phyloP scores from a whole-genome alignment of 1,140 invertebrate species.

The Hylaeus anthracinus region DNA sequence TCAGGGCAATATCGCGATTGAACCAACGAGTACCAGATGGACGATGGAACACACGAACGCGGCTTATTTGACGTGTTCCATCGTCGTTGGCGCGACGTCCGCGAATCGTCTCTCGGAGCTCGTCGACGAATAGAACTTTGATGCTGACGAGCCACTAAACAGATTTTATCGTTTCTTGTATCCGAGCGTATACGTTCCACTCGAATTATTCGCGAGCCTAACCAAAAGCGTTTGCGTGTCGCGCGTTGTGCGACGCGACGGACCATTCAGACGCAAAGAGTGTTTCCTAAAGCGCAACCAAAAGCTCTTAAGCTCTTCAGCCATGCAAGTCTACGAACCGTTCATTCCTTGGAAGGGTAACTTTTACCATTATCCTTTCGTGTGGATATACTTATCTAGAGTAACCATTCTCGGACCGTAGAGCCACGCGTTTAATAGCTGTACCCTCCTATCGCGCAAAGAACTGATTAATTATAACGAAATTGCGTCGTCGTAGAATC shows the following conservation, averaged over 20 bases:
- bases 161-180: not conserved
- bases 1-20: constrained; percentile 56
- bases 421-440: not conserved
- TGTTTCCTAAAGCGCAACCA: constrained; percentile 35
- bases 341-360: constrained; percentile 53
- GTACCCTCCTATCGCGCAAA: constrained; percentile 1
- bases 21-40: constrained; percentile 10
- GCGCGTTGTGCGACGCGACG: too few species aligned
- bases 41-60: not conserved
- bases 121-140: not conserved
- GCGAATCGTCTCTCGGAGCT: not conserved
- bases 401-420: not conserved
- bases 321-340: constrained; percentile 29
- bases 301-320: constrained; percentile 32
- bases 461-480: constrained; percentile 33
- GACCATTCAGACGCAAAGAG: not conserved
- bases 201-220: not conserved
- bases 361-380: constrained; percentile 22
- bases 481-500: not conserved
- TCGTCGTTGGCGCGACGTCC: not conserved
- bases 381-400: not conserved
- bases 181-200: not conserved
- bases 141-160: constrained; percentile 7
- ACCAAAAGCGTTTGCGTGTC: not conserved
- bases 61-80: too few species aligned